Base-by-base conservation (phyloP, 2,888 invertebrate genomes). In the Scaptodrosophila latifasciaeformis region DNA sequence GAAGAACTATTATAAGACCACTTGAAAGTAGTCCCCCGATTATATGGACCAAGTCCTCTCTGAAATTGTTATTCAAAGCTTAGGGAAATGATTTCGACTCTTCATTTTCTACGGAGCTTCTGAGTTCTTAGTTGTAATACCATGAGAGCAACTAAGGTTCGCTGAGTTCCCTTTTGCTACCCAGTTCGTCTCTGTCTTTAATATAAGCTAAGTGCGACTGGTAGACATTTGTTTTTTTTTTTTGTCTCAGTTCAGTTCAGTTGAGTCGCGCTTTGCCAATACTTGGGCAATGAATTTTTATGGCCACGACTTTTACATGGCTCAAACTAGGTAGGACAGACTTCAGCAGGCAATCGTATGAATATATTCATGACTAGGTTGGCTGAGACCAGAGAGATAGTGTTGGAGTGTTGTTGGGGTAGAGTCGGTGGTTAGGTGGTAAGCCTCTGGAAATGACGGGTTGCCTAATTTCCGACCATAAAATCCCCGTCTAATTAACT, bases 211-310 rank as follows among this genome's bases (percentile, higher is more conserved):
- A 48, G 49, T 44, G 24, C 21, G 35, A 44, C 45, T 40, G 54
- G 44, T 49, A 43, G 39, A 27, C 59, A 55, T 62, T 59, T 60
- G 62, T 67, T 59, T n/a, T n/a, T n/a, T n/a, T n/a, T n/a, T n/a
- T n/a, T n/a, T n/a, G n/a, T n/a, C n/a, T n/a, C n/a, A n/a, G n/a
- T n/a, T n/a, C n/a, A n/a, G n/a, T n/a, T n/a, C n/a, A n/a, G n/a
- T n/a, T n/a, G n/a, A n/a, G n/a, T n/a, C n/a, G n/a, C n/a, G n/a
- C n/a, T n/a, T n/a, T n/a, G n/a, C n/a, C n/a, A n/a, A n/a, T n/a
- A 59, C 61, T 63, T 67, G 67, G 69, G 63, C 79, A 76, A 77
- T 77, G 77, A 72, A 79, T 76, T 77, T 79, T 77, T 76, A 77
- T 77, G 67, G 64, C 63, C 24, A 18, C 40, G 21, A n/a, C 40